Conservation (phyloP, 2,797 vertebrate species). For the Podarcis lilfordi region DNA sequence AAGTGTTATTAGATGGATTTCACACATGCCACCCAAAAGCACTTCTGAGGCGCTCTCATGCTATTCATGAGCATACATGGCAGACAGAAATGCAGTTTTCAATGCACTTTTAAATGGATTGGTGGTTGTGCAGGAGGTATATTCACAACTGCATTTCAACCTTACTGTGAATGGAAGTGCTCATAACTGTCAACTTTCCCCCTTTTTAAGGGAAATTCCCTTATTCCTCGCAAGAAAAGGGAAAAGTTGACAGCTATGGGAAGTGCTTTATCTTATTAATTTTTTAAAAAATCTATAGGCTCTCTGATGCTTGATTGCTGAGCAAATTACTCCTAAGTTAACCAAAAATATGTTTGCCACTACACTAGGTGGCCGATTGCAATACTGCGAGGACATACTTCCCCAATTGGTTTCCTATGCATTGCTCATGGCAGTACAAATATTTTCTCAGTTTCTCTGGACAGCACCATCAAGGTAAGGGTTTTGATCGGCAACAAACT, state of each 20-base stretch:
- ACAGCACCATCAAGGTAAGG: constrained; percentile 51
- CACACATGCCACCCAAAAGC: background rate
- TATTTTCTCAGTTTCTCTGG: constrained; percentile 57
- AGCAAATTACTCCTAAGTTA: background rate
- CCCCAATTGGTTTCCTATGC: constrained; percentile 52
- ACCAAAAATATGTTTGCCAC: background rate
- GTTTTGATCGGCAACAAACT: background rate
- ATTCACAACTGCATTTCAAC: background rate
- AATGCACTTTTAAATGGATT: background rate
- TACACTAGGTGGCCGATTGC: constrained; percentile 47
- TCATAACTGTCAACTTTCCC: background rate
- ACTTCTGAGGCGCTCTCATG: background rate
- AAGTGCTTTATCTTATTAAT: background rate
- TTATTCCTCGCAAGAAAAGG: too few species aligned
- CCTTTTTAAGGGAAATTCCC: too few species aligned
- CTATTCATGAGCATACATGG: background rate
- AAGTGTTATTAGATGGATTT: background rate
- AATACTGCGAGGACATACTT: constrained; percentile 48
- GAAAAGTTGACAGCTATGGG: too few species aligned
- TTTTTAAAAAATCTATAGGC: background rate
- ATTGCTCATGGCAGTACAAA: constrained; percentile 42
- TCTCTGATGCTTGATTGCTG: background rate
- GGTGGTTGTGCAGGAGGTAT: background rate
- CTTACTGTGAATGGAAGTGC: background rate
- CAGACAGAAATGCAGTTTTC: background rate